Base-by-base conservation (phyloP, 2,113 vertebrate genomes). In the Ellobius talpinus region DNA sequence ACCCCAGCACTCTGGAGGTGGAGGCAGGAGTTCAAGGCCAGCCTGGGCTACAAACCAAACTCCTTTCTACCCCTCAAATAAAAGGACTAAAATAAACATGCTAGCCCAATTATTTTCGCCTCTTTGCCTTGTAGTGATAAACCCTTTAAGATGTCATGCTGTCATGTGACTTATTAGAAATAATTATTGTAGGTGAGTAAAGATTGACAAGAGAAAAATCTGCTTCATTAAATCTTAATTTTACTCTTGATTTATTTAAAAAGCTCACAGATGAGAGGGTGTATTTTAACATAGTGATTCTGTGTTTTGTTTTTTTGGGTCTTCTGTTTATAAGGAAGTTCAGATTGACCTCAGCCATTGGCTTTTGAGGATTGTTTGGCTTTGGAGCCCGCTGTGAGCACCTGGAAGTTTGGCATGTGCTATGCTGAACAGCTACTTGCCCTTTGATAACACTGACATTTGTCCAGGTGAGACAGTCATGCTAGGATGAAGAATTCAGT, bases 131-230 rank as follows among this genome's bases (percentile, higher is more conserved):
- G 19, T 12, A 96, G 3, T 68, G 86, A 94, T 94, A 89, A 97
- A 90, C 52, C 52, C 82, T 96, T 96, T 96, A 93, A 55, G 26
- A 92, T 95, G 96, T 98, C 93, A 85, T 97, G 42, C 74, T 97
- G 36, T 90, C 95, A 87, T 95, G 5, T 97, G 50, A 77, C 52
- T 95, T 97, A 97, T 95, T 98, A 97, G 98, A 98, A 92, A 50
- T 90, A 94, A 74, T 86, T 97, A 93, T 31, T 94, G 89, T 39
- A 91, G 94, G 85, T 92, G 7, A 97, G 33, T 97, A 84, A 98
- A 97, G 87, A 3, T 68, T 52, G 96, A n/a, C 61, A 70, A 81
- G 73, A 97, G 81, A 84, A 72, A 45, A 70, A 26, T 95, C 90
- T 92, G 23, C 73, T 90, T 93, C 89, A 79, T 93, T 36, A 45